Base-by-base conservation (phyloP, 2,888 invertebrate species). In the Apotomis turbidana region DNA sequence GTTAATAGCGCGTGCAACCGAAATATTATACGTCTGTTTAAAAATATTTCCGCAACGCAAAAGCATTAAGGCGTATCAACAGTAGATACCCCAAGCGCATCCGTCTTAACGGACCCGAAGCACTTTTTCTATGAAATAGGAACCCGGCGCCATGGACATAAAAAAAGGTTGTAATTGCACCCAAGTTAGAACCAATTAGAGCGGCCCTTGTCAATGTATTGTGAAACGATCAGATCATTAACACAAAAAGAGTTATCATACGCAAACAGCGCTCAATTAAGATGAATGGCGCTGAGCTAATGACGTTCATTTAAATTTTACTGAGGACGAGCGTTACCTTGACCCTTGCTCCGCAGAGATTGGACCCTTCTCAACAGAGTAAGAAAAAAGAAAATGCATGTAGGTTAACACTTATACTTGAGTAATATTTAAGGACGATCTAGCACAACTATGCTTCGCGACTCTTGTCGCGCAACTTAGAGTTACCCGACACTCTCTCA, bases 1-100 rank as follows among this genome's bases (percentile, higher is more conserved):
- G 90, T 91, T 91, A 93, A 93, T 93, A 89, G 91, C 90, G 91
- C 93, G 91, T 93, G 91, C 90, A 92, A 86, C 87, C 87, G 89
- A 89, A 89, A 91, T 87, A 81, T 87, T 87, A 88, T 87, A 87
- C 87, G 86, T 86, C 85, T 88, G 85, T 87, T 88, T 86, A 80
- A 83, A 81, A 85, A 82, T 81, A 81, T 87, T 90, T 66, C 55
- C 46, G 55, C 57, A 57, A 27, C 55, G 5, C 57, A 5, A 46
- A 66, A 57, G 8, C 46, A 66, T 46, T 57, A 46, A n/a, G 66
- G 6, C 55, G 46, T 27, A 66, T 3, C 46, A 15, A 52, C 55
- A 41, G n/a, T 15, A 5, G 12, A 8, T 46, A 44, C n/a, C n/a
- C 8, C 12, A 46, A 5, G 3, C 12, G 15, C 57, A 46, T 57